Conservation (phyloP, 2,797 vertebrate genomes). For the Xenops minutus region DNA sequence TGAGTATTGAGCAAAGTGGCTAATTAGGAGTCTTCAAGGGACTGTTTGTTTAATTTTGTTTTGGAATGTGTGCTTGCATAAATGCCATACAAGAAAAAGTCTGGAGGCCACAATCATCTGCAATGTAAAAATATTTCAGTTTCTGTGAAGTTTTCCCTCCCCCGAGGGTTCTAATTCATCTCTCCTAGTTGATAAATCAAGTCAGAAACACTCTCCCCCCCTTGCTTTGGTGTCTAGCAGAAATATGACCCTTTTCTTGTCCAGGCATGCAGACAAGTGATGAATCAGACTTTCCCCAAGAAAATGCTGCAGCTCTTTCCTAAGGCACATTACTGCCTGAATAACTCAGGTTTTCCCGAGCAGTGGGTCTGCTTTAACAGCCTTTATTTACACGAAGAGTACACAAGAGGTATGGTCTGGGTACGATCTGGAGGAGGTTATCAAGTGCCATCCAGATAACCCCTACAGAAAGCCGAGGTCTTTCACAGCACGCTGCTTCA, state of each 20-base stretch:
- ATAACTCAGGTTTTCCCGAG: constrained; percentile 4
- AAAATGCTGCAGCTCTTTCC: constrained; percentile 48
- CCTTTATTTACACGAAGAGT: background rate
- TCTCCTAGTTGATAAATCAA: constrained; percentile 62
- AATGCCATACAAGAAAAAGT: constrained; percentile 63
- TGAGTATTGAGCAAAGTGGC: constrained; percentile 68
- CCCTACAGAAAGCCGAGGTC: background rate
- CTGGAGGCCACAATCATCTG: constrained; percentile 66
- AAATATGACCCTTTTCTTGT: constrained; percentile 58
- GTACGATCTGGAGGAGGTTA: background rate
- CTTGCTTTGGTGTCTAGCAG: constrained; percentile 34
- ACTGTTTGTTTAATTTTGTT: constrained; percentile 69
- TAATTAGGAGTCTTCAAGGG: constrained; percentile 71
- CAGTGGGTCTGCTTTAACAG: background rate
- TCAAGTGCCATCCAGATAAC: background rate
- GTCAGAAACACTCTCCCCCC: constrained; percentile 19
- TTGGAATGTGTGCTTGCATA: constrained; percentile 64
- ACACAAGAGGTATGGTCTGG: background rate
- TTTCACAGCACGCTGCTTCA: background rate
- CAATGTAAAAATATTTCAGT: constrained; percentile 64
- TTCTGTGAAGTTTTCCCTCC: constrained; percentile 63
- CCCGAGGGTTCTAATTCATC: constrained; percentile 60
- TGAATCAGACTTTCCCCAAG: constrained; percentile 58
- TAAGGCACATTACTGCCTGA: constrained; percentile 19
- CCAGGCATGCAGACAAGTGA: constrained; percentile 58